phyloP scores from a whole-genome alignment of 2,797 vertebrate genomes.

The Ceyx erithaca region DNA sequence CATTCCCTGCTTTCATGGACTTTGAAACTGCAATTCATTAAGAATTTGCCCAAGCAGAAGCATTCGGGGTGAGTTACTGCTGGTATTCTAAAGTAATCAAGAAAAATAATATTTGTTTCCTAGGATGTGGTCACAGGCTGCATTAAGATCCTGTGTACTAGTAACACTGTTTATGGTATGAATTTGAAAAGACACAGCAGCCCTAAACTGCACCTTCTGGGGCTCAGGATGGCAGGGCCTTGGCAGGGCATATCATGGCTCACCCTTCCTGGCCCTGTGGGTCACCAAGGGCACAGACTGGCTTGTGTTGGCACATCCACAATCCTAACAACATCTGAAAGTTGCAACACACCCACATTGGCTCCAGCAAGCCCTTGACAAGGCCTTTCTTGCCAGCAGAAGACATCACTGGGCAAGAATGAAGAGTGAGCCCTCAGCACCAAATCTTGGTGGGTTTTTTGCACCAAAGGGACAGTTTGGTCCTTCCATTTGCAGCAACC shows the following conservation, averaged over 20 bases:
- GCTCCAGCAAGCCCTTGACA: neutral
- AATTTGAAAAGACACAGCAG: neutral
- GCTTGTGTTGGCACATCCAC: neutral
- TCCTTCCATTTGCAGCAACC: neutral
- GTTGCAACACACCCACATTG: rapidly evolving
- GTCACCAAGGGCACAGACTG: neutral
- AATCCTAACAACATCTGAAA: neutral
- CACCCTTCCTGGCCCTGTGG: neutral
- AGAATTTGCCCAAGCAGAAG: neutral
- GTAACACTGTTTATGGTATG: neutral
- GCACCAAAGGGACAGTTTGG: neutral
- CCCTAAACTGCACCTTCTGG: neutral
- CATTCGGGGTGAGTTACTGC: neutral
- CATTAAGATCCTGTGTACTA: neutral
- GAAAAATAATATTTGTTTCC: neutral
- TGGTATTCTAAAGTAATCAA: neutral
- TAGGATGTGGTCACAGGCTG: neutral
- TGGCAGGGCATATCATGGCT: rapidly evolving
- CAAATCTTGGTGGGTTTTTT: neutral
- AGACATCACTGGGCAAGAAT: neutral
- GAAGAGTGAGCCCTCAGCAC: neutral
- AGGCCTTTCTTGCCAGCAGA: neutral
- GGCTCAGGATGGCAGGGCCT: neutral
- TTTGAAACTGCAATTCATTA: neutral
- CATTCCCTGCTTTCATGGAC: neutral